Percentiles rank a stretch among this genome's conserved stretches.
phyloP scores from a whole-genome alignment of 2,888 invertebrate genomes.

The Watsonalla cultraria region DNA sequence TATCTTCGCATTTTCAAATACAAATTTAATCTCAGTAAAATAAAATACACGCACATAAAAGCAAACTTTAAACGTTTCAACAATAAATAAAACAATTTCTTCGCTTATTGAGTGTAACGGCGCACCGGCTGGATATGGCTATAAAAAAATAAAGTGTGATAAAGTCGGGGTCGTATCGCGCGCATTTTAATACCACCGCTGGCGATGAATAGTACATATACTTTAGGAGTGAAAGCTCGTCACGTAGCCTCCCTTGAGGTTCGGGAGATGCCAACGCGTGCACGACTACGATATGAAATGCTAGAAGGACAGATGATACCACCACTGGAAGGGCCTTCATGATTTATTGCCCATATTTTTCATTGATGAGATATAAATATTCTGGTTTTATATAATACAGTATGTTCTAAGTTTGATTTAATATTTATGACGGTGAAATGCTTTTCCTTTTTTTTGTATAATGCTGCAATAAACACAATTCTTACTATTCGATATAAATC shows the following conservation, averaged over 20 bases:
- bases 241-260: slow-evolving; percentile 60
- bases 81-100: slow-evolving; percentile 1
- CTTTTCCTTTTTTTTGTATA: too few species aligned
- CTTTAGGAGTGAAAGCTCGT: slow-evolving; percentile 60
- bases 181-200: slow-evolving; percentile 61
- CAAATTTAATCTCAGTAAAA: too few species aligned
- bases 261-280: slow-evolving; percentile 65
- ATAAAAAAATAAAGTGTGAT: slow-evolving; percentile 29
- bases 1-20: too few species aligned
- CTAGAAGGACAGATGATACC: slow-evolving; percentile 25
- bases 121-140: slow-evolving; percentile 4
- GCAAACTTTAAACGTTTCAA: background rate
- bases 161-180: slow-evolving; percentile 38
- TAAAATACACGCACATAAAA: background rate
- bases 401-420: background rate
- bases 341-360: background rate
- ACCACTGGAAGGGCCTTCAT: background rate
- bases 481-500: too few species aligned
- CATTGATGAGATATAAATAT: background rate
- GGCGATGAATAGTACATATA: slow-evolving; percentile 71
- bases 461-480: too few species aligned
- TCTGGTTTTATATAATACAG: background rate
- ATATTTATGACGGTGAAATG: background rate
- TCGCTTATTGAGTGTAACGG: slow-evolving; percentile 1
- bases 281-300: slow-evolving; percentile 64